A percentile compares a stretch with the other conserved stretches of the same genome.
Conservation (phyloP, 2,797 vertebrate species). For the Melanotaenia parkinsoni region DNA sequence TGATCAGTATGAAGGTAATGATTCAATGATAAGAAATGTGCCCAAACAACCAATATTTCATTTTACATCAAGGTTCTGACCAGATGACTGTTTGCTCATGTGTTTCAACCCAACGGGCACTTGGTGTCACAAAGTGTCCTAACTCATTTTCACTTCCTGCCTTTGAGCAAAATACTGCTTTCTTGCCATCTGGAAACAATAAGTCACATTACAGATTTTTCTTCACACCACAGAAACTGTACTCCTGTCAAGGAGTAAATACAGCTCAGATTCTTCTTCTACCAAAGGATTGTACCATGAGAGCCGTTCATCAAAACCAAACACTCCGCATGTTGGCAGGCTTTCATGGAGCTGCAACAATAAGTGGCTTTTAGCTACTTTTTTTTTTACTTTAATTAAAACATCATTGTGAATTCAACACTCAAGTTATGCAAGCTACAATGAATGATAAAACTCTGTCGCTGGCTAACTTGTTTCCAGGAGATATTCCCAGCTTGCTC, state of each 20-base stretch:
- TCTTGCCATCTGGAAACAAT: slow-evolving; percentile 46
- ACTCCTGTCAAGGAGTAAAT: slow-evolving; percentile 4
- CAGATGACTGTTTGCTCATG: not conserved
- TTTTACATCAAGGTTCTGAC: not conserved
- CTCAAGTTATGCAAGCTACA: not conserved
- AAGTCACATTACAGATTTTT: slow-evolving; percentile 30
- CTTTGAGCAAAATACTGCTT: slow-evolving; percentile 17
- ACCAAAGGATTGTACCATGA: not conserved
- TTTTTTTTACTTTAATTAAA: slow-evolving; percentile 17
- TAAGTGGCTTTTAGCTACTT: not conserved
- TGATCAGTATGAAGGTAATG: not conserved
- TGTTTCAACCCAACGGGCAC: too few species aligned
- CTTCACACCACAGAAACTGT: slow-evolving; percentile 10
- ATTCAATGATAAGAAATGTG: not conserved
- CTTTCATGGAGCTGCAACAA: not conserved
- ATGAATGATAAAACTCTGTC: not conserved
- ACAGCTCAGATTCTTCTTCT: not conserved
- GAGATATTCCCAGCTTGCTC: slow-evolving; percentile 22
- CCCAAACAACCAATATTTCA: not conserved
- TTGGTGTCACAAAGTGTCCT: not conserved
- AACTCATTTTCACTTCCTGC: slow-evolving; percentile 3
- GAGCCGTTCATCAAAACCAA: not conserved
- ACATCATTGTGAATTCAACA: not conserved
- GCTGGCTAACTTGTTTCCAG: slow-evolving; percentile 17
- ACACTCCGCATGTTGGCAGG: not conserved